Conservation (phyloP, 2,797 vertebrate genomes). For the Kryptopterus vitreolus region DNA sequence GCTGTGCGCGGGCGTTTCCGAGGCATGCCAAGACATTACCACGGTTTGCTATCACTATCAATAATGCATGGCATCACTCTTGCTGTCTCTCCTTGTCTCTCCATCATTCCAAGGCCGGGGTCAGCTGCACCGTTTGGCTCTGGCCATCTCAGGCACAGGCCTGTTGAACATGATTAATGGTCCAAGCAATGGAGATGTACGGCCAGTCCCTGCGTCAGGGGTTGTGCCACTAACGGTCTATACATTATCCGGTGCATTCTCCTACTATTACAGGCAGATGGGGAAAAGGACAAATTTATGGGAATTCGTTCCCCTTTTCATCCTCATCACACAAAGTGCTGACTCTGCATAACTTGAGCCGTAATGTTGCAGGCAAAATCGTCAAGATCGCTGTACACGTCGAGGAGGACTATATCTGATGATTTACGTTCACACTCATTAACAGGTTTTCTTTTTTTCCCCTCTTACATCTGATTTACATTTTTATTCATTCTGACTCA, state of each 20-base stretch:
- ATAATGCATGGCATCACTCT: slow-evolving; percentile 55
- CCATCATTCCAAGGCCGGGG: slow-evolving; percentile 24
- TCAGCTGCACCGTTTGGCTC: slow-evolving; percentile 29
- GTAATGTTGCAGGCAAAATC: slow-evolving; percentile 3
- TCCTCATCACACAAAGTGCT: slow-evolving; percentile 29
- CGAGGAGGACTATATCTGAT: background rate
- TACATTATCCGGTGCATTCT: slow-evolving; percentile 50
- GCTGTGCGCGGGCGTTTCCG: slow-evolving; percentile 36
- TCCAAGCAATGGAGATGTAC: slow-evolving; percentile 44
- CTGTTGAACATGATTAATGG: slow-evolving; percentile 39
- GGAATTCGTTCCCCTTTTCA: background rate
- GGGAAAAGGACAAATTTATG: slow-evolving; percentile 20
- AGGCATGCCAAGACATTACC: slow-evolving; percentile 49
- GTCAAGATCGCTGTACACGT: background rate
- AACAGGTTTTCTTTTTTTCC: slow-evolving; percentile 1
- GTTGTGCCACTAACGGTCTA: slow-evolving; percentile 53
- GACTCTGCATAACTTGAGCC: slow-evolving; percentile 15
- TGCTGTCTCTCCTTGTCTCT: slow-evolving; percentile 29
- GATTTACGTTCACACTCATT: background rate
- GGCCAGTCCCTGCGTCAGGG: slow-evolving; percentile 43
- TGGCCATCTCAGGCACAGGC: slow-evolving; percentile 18
- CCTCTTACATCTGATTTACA: background rate
- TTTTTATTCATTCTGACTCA: background rate
- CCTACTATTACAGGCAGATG: slow-evolving; percentile 13
- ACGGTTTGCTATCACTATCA: slow-evolving; percentile 34